A percentile compares a stretch with the other conserved stretches of the same genome.
These are phyloP conservation scores for Drosophila tani DNA, from an alignment of 1,140 invertebrate species.

Conservation along the genomic window DNA sequence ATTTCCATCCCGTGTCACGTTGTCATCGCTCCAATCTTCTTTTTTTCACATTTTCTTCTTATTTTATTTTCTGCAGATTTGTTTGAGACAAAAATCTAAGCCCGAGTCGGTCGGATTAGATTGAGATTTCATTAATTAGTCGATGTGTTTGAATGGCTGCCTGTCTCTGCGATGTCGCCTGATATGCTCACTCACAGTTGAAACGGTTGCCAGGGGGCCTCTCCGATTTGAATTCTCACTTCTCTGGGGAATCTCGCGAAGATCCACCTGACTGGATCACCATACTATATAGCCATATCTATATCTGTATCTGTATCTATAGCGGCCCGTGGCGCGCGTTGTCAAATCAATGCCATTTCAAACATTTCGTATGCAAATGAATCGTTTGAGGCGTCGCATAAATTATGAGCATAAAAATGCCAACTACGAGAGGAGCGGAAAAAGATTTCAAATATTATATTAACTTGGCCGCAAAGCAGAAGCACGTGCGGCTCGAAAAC, in stretches of 20 bases:
- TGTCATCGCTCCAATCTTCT: slow-evolving; percentile 14
- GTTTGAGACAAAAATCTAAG: slow-evolving; percentile 12
- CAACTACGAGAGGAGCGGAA: slow-evolving; percentile 57
- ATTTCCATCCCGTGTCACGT: slow-evolving; percentile 24
- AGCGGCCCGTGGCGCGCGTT: slow-evolving; percentile 40
- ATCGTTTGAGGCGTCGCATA: slow-evolving; percentile 64
- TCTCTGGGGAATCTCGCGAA: slow-evolving; percentile 11
- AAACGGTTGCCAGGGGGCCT: slow-evolving; percentile 27
- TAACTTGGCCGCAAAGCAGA: slow-evolving; percentile 22
- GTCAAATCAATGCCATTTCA: slow-evolving; percentile 80
- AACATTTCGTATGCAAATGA: slow-evolving; percentile 79
- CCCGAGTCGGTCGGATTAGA: slow-evolving; percentile 54
- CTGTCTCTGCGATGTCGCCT: slow-evolving; percentile 22
- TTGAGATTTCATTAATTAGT: slow-evolving; percentile 82
- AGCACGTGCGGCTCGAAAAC: slow-evolving; percentile 54
- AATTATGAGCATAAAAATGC: slow-evolving; percentile 74
- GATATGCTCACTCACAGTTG: slow-evolving; percentile 11
- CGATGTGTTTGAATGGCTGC: slow-evolving; percentile 31
- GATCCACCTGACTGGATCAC: slow-evolving; percentile 37
- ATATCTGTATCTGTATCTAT: slow-evolving; percentile 9
- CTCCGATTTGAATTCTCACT: slow-evolving; percentile 3
- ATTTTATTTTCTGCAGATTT: slow-evolving; percentile 28
- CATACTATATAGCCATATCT: not conserved
- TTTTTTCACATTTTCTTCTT: not conserved
- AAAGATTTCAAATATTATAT: slow-evolving; percentile 21